Conservation (phyloP, 2,888 invertebrate species). For the Latrodectus elegans region DNA sequence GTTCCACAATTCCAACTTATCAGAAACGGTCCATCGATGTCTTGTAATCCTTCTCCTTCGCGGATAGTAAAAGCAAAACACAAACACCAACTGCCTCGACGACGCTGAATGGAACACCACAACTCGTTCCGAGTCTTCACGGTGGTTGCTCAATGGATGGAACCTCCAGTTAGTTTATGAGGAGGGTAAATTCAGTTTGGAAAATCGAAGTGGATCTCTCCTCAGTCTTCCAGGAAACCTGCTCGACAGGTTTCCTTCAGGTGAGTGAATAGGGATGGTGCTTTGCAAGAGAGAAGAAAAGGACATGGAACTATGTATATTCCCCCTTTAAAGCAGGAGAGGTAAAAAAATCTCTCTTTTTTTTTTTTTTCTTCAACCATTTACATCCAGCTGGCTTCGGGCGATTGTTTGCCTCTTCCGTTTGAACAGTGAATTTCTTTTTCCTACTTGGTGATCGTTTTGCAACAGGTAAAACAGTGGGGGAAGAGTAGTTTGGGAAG, state of each 20-base stretch:
- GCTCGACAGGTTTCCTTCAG: constrained; percentile 62
- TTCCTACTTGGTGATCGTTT: not conserved
- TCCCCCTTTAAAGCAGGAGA: constrained; percentile 13
- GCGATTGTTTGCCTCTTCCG: constrained; percentile 52
- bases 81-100: not conserved
- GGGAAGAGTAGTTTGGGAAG: constrained; percentile 2
- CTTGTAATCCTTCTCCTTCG: constrained; percentile 1
- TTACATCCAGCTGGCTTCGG: constrained; percentile 15
- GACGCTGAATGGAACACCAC: not conserved
- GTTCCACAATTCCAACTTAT: not conserved
- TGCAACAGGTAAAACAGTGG: constrained; percentile 25
- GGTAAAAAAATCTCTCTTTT: not conserved
- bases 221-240: constrained; percentile 32
- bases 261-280: constrained; percentile 12
- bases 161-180: constrained; percentile 15
- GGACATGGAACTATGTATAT: constrained; percentile 54
- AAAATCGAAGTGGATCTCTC: constrained; percentile 20
- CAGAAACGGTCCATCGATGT: constrained; percentile 22
- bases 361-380: not conserved
- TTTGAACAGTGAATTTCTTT: constrained; percentile 5
- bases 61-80: constrained; percentile 26
- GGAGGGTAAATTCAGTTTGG: constrained; percentile 4
- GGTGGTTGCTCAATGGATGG: constrained; percentile 16
- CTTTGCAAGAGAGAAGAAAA: constrained; percentile 11
- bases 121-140: not conserved